Conservation (phyloP, 1,140 invertebrate genomes). For the Heterodera schachtii region DNA sequence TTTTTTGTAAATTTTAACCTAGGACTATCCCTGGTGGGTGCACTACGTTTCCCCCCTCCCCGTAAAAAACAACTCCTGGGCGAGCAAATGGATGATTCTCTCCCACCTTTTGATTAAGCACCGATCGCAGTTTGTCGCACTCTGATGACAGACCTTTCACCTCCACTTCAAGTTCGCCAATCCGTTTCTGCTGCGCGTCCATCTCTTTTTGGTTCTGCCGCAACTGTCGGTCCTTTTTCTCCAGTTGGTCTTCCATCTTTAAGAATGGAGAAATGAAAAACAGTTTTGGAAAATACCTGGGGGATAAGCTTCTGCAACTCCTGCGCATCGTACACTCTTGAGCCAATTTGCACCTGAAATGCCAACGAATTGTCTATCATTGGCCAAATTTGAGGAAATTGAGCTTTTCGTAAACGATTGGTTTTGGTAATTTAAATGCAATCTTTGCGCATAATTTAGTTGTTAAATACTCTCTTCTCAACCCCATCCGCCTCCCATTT, state of each 20-base stretch:
- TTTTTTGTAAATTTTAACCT: too few species aligned
- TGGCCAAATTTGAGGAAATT: too few species aligned
- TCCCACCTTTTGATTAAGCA: slow-evolving; percentile 56
- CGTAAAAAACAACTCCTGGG: too few species aligned
- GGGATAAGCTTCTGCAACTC: slow-evolving; percentile 65
- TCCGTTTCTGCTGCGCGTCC: slow-evolving; percentile 55
- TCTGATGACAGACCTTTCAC: slow-evolving; percentile 61
- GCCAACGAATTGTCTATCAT: neutral
- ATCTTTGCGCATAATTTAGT: too few species aligned
- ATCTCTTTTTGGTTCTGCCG: slow-evolving; percentile 57
- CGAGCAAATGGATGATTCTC: neutral
- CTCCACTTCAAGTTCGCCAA: slow-evolving; percentile 55
- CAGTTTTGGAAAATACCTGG: slow-evolving; percentile 30
- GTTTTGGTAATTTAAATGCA: too few species aligned
- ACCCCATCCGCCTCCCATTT: neutral
- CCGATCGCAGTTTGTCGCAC: slow-evolving; percentile 65
- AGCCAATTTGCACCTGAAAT: slow-evolving; percentile 59
- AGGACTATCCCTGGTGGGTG: too few species aligned
- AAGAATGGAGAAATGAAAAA: neutral
- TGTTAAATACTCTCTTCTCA: neutral
- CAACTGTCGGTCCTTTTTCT: slow-evolving; percentile 59
- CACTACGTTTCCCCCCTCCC: too few species aligned
- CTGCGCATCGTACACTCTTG: slow-evolving; percentile 58
- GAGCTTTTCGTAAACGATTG: too few species aligned
- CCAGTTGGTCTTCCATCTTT: slow-evolving; percentile 55